These are phyloP conservation scores for Haliclona indistincta DNA, from an alignment of 37 sponge, comb jelly and placozoan species.

Conservation along the genomic window DNA sequence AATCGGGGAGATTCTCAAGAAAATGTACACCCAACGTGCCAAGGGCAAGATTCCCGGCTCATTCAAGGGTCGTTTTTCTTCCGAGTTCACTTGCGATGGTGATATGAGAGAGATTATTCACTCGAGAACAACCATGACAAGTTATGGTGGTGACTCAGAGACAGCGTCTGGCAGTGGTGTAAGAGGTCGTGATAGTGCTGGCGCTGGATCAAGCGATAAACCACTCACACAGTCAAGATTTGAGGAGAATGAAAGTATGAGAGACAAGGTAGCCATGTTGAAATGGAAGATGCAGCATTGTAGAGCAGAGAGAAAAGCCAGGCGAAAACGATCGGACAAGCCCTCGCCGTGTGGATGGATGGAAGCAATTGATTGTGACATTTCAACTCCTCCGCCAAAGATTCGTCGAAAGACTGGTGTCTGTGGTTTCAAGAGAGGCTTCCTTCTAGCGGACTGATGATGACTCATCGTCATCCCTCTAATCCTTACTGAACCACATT, in stretches of 20 bases:
- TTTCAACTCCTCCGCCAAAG: slow-evolving; percentile 16
- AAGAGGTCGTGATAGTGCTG: background rate
- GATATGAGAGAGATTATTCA: slow-evolving; percentile 67
- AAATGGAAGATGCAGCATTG: slow-evolving; percentile 57
- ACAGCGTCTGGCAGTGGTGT: background rate
- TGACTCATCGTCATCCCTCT: too few relatives aligned
- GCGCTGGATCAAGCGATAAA: background rate
- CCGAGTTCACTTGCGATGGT: slow-evolving; percentile 69
- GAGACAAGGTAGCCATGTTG: slow-evolving; percentile 55
- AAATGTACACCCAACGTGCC: slow-evolving; percentile 66
- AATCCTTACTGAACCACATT: too few relatives aligned
- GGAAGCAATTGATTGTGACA: slow-evolving; percentile 49
- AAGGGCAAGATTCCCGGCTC: slow-evolving; percentile 63
- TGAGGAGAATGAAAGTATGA: slow-evolving; percentile 51
- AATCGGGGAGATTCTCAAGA: slow-evolving; percentile 67
- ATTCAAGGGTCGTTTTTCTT: slow-evolving; percentile 69
- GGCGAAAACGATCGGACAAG: slow-evolving; percentile 28
- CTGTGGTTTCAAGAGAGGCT: slow-evolving; percentile 63
- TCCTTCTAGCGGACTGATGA: slow-evolving; percentile 31
- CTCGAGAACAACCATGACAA: slow-evolving; percentile 66
- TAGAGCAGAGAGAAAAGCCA: slow-evolving; percentile 31
- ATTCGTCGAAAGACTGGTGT: slow-evolving; percentile 14
- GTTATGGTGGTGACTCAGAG: slow-evolving; percentile 23
- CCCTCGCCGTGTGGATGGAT: slow-evolving; percentile 65
- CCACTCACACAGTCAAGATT: slow-evolving; percentile 28